phyloP scores from a whole-genome alignment of 2,888 invertebrate species.

The Andrena bicolor region DNA sequence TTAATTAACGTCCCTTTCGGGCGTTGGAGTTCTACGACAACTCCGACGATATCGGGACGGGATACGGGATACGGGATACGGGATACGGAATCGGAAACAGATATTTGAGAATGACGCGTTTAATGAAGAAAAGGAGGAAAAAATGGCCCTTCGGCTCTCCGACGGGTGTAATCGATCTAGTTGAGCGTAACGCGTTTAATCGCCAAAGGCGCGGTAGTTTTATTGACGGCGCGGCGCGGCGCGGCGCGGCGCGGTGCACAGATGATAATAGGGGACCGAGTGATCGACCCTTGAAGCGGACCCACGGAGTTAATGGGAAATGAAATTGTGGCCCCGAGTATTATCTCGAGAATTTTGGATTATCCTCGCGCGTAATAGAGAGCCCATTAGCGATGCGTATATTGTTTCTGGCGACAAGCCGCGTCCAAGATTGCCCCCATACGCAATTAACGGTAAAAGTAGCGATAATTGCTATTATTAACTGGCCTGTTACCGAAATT shows the following conservation, averaged over 20 bases:
- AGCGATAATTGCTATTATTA: constrained; percentile 65
- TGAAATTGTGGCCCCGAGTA: constrained; percentile 72
- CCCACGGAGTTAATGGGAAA: constrained; percentile 70
- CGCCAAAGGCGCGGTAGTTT: constrained; percentile 35
- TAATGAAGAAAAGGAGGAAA: background rate
- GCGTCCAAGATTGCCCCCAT: constrained; percentile 60
- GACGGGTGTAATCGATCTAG: constrained; percentile 19
- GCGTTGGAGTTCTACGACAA: background rate
- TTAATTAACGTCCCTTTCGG: constrained; percentile 32
- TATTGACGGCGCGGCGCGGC: constrained; percentile 46
- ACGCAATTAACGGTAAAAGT: constrained; percentile 63
- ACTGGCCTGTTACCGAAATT: constrained; percentile 54
- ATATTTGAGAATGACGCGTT: constrained; percentile 3
- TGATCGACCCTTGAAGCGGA: constrained; percentile 64
- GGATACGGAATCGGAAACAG: background rate
- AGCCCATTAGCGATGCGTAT: constrained; percentile 69
- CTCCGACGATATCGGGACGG: background rate
- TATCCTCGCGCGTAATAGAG: constrained; percentile 71
- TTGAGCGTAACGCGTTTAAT: constrained; percentile 58
- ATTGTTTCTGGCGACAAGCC: constrained; percentile 68
- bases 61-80: constrained; percentile 5
- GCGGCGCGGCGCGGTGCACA: constrained; percentile 44
- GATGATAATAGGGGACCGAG: constrained; percentile 63
- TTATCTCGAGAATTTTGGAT: constrained; percentile 71
- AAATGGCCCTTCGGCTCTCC: background rate